Conservation (phyloP, 2,797 vertebrate genomes). For the Chaenodraco wilsoni region DNA sequence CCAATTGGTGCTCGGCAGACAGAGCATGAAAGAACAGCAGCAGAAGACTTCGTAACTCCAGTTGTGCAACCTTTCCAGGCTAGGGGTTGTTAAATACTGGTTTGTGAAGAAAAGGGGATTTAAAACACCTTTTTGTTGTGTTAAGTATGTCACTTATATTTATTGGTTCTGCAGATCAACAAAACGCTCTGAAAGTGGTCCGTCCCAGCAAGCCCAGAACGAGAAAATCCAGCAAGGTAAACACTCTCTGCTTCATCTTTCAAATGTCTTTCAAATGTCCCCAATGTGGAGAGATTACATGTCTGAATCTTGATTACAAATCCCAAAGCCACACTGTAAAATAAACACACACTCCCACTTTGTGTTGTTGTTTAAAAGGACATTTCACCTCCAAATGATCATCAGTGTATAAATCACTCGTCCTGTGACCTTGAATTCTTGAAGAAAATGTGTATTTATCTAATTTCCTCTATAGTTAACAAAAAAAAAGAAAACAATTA, state of each 20-base stretch:
- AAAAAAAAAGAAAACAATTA: too few relatives aligned
- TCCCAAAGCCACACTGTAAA: not conserved
- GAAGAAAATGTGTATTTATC: too few relatives aligned
- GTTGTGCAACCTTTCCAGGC: constrained; percentile 8
- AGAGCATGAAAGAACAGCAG: constrained; percentile 7
- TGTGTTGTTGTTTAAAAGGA: not conserved
- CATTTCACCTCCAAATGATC: too few relatives aligned
- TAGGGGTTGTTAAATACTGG: not conserved
- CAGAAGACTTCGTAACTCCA: constrained; percentile 16
- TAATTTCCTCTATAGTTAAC: too few relatives aligned
- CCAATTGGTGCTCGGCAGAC: constrained; percentile 12
- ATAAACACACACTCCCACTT: not conserved
- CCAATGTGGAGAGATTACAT: too few relatives aligned
- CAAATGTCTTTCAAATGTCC: too few relatives aligned
- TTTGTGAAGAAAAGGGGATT: not conserved
- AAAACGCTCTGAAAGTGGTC: constrained; percentile 86
- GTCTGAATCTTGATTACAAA: too few relatives aligned
- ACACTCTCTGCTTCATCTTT: not conserved
- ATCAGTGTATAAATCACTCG: too few relatives aligned
- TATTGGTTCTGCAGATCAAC: constrained; percentile 83
- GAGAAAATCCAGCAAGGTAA: constrained; percentile 91
- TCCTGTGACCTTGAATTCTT: too few relatives aligned
- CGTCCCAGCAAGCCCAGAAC: constrained; percentile 87
- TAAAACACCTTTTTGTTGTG: not conserved
- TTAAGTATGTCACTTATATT: constrained; percentile 31